Evolutionary conservation across 2,797 vertebrate genomes (phyloP).

Genomic region (Amblyopsis hoosieri): DNA sequence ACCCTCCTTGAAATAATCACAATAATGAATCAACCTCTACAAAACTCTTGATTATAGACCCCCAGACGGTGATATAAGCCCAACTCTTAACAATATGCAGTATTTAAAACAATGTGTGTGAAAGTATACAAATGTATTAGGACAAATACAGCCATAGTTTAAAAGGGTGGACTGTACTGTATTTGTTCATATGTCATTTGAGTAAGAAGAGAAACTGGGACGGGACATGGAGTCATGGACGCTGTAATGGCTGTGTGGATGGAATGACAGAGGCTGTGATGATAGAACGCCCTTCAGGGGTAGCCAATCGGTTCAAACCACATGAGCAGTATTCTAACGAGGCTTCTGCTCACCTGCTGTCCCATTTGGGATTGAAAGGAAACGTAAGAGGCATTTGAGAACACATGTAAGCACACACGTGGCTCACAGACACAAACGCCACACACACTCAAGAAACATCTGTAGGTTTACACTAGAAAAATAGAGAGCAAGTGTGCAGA

Average conservation of each 20-base stretch:
- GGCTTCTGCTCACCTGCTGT: slow-evolving; percentile 88
- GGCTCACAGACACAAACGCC: slow-evolving; percentile 50
- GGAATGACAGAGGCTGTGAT: slow-evolving; percentile 74
- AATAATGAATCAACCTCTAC: slow-evolving; percentile 24
- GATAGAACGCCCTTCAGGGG: slow-evolving; percentile 74
- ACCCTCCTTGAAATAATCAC: slow-evolving; percentile 14
- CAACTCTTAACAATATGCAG: slow-evolving; percentile 51
- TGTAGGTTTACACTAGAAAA: slow-evolving; percentile 28
- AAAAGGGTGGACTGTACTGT: slow-evolving; percentile 55
- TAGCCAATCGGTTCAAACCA: slow-evolving; percentile 73
- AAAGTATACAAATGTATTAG: slow-evolving; percentile 55
- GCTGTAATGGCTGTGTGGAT: slow-evolving; percentile 68
- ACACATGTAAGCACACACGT: slow-evolving; percentile 67
- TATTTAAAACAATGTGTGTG: slow-evolving; percentile 38
- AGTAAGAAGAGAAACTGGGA: slow-evolving; percentile 58
- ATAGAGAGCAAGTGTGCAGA: slow-evolving; percentile 23
- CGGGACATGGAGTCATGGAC: slow-evolving; percentile 49
- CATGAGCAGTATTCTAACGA: slow-evolving; percentile 77
- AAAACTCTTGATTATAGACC: slow-evolving; percentile 20
- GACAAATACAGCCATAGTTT: slow-evolving; percentile 74
- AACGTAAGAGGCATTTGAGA: slow-evolving; percentile 80
- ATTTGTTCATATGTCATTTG: slow-evolving; percentile 68
- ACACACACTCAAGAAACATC: slow-evolving; percentile 31
- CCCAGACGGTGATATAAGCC: slow-evolving; percentile 50
- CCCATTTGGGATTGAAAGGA: slow-evolving; percentile 80